Evolutionary conservation across 1,140 invertebrate species (phyloP).

Genomic region (Drosophila mauritiana): DNA sequence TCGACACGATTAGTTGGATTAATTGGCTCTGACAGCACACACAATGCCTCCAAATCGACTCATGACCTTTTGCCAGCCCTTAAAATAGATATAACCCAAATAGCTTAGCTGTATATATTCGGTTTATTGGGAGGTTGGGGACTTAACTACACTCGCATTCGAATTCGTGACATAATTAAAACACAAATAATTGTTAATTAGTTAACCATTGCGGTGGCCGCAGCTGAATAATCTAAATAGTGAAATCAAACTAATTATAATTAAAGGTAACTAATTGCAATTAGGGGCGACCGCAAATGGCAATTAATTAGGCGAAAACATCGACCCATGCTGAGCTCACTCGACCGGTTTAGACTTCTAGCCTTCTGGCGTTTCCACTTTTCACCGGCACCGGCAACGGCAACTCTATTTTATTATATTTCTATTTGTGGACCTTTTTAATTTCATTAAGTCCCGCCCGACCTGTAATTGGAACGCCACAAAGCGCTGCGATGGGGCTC

Average conservation of each 20-base stretch:
- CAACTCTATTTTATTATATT: constrained; percentile 79
- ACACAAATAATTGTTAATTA: constrained; percentile 51
- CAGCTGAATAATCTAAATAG: constrained; percentile 51
- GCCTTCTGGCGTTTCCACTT: background rate
- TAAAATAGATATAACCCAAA: constrained; percentile 1
- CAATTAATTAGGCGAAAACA: constrained; percentile 67
- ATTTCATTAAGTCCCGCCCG: constrained; percentile 59
- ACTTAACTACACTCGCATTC: background rate
- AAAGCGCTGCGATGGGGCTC: constrained; percentile 49
- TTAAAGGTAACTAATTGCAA: constrained; percentile 72
- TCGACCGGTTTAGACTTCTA: constrained; percentile 5
- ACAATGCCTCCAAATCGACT: constrained; percentile 1
- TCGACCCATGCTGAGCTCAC: constrained; percentile 47
- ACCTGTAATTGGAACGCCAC: constrained; percentile 78
- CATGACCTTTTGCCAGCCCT: constrained; percentile 12
- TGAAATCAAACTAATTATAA: constrained; percentile 72
- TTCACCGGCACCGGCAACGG: background rate
- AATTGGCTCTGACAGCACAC: constrained; percentile 34
- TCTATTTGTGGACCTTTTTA: constrained; percentile 77
- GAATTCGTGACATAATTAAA: constrained; percentile 35
- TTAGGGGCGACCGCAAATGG: constrained; percentile 57
- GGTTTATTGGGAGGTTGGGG: background rate
- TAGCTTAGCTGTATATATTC: background rate
- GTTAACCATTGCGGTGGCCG: constrained; percentile 50
- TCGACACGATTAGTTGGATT: constrained; percentile 42